Base-by-base conservation (phyloP, 2,888 invertebrate genomes). In the Hololepta plana region DNA sequence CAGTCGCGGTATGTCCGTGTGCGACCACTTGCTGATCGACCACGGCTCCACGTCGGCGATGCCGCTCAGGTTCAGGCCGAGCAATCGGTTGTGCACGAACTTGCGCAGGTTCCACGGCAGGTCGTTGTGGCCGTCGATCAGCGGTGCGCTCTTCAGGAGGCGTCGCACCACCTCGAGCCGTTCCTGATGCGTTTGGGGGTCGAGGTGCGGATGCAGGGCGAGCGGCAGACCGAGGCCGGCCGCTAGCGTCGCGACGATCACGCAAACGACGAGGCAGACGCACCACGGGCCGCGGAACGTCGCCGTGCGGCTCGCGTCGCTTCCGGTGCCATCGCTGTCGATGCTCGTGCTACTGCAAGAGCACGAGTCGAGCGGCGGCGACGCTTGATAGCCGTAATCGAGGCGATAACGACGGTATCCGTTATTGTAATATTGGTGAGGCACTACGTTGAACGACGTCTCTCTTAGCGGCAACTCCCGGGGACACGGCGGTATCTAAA, bases 31-130 rank as follows among this genome's bases (percentile, higher is more conserved):
- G 51, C 77, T 80, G 43, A 69, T 66, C 39, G 79, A 72, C 85
- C 85, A 85, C 38, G 84, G 80, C 45, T 81, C 76, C 38, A 72
- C 63, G 31, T 64, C 60, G 35, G 67, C 66, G 32, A 75, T 57
- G 37, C 69, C 64, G 42, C 69, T 69, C 45, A 75, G 59, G 50
- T 75, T 72, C 38, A 74, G 62, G 34, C 62, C 63, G 32, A 63
- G 59, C 37, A 82, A 62, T 53, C 73, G 73, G 51, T 84, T 87
- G 56, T 82, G 81, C 27, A 82, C 70, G 56, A 84, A 84, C 53
- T 82, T 82, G 34, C 84, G 62, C 35, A 87, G 72, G 53, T 87
- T 85, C 84, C 85, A 85, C 15, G 85, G 81, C 44, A 84, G 61
- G 51, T 87, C 84, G 55, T 87, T 79, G 57, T 84, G 84, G 35